Percentiles rank a stretch among this genome's conserved stretches.
Evolutionary conservation across 35 echinoderm and acorn worm genomes (phyloP).

Genomic region (Diadema setosum): DNA sequence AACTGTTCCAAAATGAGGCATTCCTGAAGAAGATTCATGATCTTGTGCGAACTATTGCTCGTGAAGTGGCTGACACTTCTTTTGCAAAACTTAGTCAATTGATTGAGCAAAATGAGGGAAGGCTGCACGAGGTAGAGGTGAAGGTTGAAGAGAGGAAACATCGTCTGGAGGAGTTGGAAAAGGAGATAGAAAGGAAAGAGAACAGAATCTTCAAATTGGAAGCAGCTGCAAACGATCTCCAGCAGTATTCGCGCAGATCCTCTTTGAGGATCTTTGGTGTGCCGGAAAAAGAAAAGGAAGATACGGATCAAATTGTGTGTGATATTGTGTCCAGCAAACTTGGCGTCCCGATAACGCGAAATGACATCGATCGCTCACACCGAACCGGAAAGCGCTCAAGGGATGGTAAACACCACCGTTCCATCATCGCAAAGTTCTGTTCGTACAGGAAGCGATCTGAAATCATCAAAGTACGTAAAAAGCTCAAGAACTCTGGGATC

Average conservation of each 20-base stretch:
- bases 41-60: neutral
- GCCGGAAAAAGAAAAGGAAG: neutral
- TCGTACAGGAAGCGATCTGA: neutral
- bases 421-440: constrained; percentile 46
- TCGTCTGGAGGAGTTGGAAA: neutral
- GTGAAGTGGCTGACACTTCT: neutral
- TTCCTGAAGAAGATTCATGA: neutral
- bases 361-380: constrained; percentile 25
- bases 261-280: constrained; percentile 34
- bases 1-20: neutral
- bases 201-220: constrained; percentile 4
- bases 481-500: constrained; percentile 9
- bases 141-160: neutral
- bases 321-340: neutral
- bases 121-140: neutral
- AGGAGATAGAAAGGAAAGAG: neutral
- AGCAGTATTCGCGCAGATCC: constrained; percentile 11
- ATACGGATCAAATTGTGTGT: constrained; percentile 20
- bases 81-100: neutral
- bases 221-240: neutral
- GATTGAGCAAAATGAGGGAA: neutral
- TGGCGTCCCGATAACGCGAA: neutral
- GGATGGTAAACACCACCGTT: neutral
- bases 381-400: constrained; percentile 14
- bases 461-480: neutral